Percentiles rank a stretch among this genome's conserved stretches.
phyloP scores from a whole-genome alignment of 2,113 vertebrate genomes.

The Clupea harengus region DNA sequence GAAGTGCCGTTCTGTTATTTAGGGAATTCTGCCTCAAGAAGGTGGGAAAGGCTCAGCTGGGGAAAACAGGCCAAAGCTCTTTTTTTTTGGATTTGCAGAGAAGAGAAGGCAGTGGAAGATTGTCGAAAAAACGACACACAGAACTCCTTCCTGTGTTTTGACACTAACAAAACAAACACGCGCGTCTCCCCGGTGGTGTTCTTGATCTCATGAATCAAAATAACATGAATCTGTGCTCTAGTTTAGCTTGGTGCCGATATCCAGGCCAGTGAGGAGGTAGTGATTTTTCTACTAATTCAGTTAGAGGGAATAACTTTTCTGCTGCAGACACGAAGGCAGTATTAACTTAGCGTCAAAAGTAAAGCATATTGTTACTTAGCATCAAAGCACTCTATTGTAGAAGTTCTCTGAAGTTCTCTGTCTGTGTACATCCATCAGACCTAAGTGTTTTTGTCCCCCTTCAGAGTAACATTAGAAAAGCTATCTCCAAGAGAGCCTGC shows the following conservation, averaged over 20 bases:
- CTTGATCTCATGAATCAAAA: slow-evolving; percentile 22
- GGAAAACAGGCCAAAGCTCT: background rate
- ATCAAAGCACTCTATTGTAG: background rate
- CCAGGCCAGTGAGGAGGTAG: background rate
- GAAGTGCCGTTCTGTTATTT: slow-evolving; percentile 22
- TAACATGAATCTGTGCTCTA: slow-evolving; percentile 22
- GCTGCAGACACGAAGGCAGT: background rate
- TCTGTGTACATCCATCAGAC: no score
- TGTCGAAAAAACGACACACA: background rate
- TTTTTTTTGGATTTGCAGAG: slow-evolving; percentile 5
- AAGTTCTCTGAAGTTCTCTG: no score
- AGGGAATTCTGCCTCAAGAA: background rate
- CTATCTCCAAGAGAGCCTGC: background rate
- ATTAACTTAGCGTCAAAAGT: background rate
- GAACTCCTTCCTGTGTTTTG: background rate
- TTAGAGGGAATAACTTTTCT: slow-evolving; percentile 4
- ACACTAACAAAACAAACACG: background rate
- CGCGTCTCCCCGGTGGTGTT: slow-evolving; percentile 6
- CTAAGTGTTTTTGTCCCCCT: no score
- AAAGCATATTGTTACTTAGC: no score
- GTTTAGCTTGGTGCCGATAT: slow-evolving; percentile 25
- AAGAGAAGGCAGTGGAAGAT: background rate
- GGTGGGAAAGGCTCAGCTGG: background rate
- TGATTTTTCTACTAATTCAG: background rate
- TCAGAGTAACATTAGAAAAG: background rate